phyloP scores from a whole-genome alignment of 2,113 vertebrate genomes.

The Oncorhynchus kisutch region DNA sequence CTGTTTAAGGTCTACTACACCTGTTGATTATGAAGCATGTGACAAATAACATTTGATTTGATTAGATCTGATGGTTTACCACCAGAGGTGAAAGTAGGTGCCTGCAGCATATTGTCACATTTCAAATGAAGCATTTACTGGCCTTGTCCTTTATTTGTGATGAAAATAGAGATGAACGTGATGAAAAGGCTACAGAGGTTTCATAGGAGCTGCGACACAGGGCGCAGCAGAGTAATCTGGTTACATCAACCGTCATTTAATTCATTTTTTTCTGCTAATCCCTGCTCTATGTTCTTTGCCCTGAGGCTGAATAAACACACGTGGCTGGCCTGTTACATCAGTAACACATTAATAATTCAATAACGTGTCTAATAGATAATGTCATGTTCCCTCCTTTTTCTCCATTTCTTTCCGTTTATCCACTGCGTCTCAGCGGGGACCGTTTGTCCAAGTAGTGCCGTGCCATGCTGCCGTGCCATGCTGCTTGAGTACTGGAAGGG shows the following conservation, averaged over 20 bases:
- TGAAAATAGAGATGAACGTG: neutral
- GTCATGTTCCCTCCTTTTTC: neutral
- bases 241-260: constrained; percentile 60
- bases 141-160: too few relatives aligned
- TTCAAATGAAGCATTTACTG: too few relatives aligned
- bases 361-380: neutral
- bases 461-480: neutral
- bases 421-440: constrained; percentile 18
- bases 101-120: too few relatives aligned
- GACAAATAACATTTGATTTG: too few relatives aligned
- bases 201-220: neutral
- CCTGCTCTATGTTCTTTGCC: constrained; percentile 28
- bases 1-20: too few relatives aligned
- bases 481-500: neutral
- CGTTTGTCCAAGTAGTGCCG: constrained; percentile 6
- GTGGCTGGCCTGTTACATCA: neutral
- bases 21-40: too few relatives aligned
- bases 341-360: neutral
- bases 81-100: too few relatives aligned
- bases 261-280: constrained; percentile 48
- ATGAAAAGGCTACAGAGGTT: neutral
- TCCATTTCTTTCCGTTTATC: neutral
- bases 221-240: constrained; percentile 52
- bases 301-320: constrained; percentile 24
- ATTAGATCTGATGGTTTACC: too few relatives aligned